Evolutionary conservation across 2,888 invertebrate species (phyloP).

Genomic region (Pemphredon lugubris): DNA sequence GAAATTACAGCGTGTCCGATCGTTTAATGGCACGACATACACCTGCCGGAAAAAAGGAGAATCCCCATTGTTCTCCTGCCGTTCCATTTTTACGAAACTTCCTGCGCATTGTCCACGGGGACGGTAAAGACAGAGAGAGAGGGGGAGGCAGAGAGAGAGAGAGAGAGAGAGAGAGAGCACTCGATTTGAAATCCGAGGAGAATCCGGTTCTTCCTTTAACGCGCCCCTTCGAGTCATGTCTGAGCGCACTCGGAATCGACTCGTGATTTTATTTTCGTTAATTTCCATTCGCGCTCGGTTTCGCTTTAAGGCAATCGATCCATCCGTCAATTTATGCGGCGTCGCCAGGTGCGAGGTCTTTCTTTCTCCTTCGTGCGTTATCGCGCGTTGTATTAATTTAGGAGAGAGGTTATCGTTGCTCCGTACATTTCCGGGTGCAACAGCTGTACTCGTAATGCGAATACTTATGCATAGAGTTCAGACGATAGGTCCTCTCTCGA

Average conservation of each 20-base stretch:
- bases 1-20: constrained; percentile 7
- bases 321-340: background rate
- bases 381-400: too few relatives aligned
- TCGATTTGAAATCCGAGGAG: constrained; percentile 5
- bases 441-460: too few relatives aligned
- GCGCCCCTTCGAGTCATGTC: background rate
- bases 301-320: background rate
- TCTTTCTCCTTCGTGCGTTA: too few relatives aligned
- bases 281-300: background rate
- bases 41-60: constrained; percentile 36
- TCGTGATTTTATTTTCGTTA: background rate
- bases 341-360: too few relatives aligned
- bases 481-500: too few relatives aligned
- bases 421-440: too few relatives aligned
- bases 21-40: constrained; percentile 7
- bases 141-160: too few relatives aligned
- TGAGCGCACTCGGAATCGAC: background rate
- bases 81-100: constrained; percentile 41
- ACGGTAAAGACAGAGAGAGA: too few relatives aligned
- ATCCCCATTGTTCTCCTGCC: constrained; percentile 23
- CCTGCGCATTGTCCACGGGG: constrained; percentile 21
- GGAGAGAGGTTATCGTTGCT: too few relatives aligned
- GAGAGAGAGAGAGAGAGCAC: constrained; percentile 6
- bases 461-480: too few relatives aligned
- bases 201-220: constrained; percentile 1